Evolutionary conservation across 2,888 invertebrate species (phyloP).

Genomic region (Parnassius smintheus): DNA sequence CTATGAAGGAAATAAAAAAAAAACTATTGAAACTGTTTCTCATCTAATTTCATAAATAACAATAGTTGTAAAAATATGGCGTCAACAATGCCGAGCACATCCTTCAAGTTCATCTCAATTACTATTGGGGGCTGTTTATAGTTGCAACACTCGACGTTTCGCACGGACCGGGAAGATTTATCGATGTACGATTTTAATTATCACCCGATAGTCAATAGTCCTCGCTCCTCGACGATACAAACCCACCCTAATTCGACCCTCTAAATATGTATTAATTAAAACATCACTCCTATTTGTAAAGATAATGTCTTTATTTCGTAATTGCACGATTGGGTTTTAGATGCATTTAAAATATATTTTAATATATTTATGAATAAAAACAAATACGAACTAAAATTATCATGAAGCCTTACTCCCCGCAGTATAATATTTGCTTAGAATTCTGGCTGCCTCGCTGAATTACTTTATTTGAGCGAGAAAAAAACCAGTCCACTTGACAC

Average conservation of each 20-base stretch:
- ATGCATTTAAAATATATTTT: too few species aligned
- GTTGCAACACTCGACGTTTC: conserved; percentile 56
- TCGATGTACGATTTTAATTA: conserved; percentile 66
- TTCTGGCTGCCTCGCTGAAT: too few species aligned
- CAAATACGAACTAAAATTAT: too few species aligned
- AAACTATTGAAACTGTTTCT: not conserved
- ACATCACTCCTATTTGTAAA: conserved; percentile 23
- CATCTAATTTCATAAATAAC: not conserved
- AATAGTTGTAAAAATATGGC: conserved; percentile 20
- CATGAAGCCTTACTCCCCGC: too few species aligned
- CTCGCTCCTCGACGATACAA: conserved; percentile 16
- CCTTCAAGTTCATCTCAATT: conserved; percentile 48
- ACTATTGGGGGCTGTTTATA: conserved; percentile 41
- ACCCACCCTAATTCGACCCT: conserved; percentile 16
- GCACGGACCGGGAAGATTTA: conserved; percentile 69
- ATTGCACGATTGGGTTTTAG: too few species aligned
- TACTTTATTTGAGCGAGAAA: too few species aligned
- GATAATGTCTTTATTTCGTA: conserved; percentile 6
- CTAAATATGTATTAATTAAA: conserved; percentile 32
- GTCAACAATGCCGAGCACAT: conserved; percentile 38
- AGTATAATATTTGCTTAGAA: too few species aligned
- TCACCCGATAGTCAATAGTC: conserved; percentile 56
- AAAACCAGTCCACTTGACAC: too few species aligned
- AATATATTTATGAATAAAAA: too few species aligned
- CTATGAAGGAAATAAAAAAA: too few species aligned